Conservation (phyloP, 2,113 vertebrate species). For the Porphyrio hochstetteri region DNA sequence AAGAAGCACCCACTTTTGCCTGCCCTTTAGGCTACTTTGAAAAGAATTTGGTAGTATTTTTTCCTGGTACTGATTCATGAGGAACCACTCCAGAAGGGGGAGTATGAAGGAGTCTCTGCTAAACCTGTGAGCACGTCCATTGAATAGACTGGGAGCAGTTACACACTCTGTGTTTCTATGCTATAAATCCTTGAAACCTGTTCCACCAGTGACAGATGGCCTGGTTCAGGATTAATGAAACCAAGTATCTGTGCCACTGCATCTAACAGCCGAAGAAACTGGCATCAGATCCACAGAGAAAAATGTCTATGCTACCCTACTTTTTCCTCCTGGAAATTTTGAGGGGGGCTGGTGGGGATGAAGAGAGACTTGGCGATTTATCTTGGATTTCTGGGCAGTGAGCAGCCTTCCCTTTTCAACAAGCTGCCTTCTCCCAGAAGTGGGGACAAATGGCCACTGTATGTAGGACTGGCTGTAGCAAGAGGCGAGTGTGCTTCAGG, state of each 20-base stretch:
- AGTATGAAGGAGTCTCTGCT: background rate
- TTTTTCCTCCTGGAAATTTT: background rate
- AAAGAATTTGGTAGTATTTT: background rate
- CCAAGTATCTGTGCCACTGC: slow-evolving; percentile 4
- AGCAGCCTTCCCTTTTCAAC: background rate
- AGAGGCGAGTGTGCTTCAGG: background rate
- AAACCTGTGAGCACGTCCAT: background rate
- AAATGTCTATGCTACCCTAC: background rate
- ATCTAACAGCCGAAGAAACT: slow-evolving; percentile 26
- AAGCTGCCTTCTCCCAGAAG: background rate
- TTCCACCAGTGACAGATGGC: slow-evolving; percentile 32
- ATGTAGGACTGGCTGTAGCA: background rate
- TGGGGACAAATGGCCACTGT: background rate
- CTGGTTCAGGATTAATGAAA: slow-evolving; percentile 31
- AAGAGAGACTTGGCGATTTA: background rate
- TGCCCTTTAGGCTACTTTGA: background rate
- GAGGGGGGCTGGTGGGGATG: rapidly evolving
- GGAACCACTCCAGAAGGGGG: background rate
- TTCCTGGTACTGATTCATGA: background rate
- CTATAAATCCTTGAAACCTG: slow-evolving; percentile 34
- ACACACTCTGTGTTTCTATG: background rate
- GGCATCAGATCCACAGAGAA: background rate
- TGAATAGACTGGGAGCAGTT: background rate
- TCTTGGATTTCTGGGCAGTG: background rate
- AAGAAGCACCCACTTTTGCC: background rate